Percentiles rank a stretch among this genome's conserved stretches.
phyloP scores from a whole-genome alignment of 2,797 vertebrate genomes.

The Myiotriccus ornatus region DNA sequence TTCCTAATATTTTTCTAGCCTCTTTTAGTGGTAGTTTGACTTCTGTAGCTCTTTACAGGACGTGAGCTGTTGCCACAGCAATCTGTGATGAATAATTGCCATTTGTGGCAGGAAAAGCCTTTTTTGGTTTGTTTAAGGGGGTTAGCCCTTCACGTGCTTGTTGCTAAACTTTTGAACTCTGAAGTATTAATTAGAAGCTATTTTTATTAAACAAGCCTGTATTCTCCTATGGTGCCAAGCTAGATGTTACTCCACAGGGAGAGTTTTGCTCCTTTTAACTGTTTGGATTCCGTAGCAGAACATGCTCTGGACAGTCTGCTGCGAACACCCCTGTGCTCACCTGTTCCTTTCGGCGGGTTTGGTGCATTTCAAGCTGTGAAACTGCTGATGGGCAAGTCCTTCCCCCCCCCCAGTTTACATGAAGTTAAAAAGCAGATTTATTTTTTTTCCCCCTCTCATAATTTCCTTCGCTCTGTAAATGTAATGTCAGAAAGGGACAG shows the following conservation, averaged over 20 bases:
- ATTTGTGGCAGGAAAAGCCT: constrained; percentile 47
- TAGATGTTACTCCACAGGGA: constrained; percentile 54
- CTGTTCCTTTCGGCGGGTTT: constrained; percentile 57
- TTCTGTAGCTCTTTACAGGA: constrained; percentile 45
- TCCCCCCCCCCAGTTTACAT: background rate
- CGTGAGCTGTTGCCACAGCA: constrained; percentile 54
- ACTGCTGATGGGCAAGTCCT: constrained; percentile 36
- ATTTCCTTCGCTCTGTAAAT: constrained; percentile 56
- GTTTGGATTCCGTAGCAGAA: constrained; percentile 17
- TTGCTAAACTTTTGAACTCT: constrained; percentile 70
- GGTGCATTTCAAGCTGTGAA: constrained; percentile 65
- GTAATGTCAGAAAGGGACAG: constrained; percentile 68
- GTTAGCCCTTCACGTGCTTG: constrained; percentile 50
- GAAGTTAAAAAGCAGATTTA: constrained; percentile 31
- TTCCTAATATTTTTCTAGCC: constrained; percentile 69
- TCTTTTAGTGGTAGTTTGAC: constrained; percentile 55
- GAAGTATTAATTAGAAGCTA: constrained; percentile 70
- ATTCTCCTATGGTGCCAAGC: constrained; percentile 76
- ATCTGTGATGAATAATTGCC: background rate
- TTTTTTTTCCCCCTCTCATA: background rate
- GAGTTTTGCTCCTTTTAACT: constrained; percentile 25
- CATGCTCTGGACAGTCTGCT: constrained; percentile 33
- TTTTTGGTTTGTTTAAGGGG: constrained; percentile 36
- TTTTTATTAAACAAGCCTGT: constrained; percentile 72
- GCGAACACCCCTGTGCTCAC: constrained; percentile 43